A percentile compares a stretch with the other conserved stretches of the same genome.
Evolutionary conservation across 2,888 invertebrate genomes (phyloP).

Genomic region (Lomographa bimaculata): DNA sequence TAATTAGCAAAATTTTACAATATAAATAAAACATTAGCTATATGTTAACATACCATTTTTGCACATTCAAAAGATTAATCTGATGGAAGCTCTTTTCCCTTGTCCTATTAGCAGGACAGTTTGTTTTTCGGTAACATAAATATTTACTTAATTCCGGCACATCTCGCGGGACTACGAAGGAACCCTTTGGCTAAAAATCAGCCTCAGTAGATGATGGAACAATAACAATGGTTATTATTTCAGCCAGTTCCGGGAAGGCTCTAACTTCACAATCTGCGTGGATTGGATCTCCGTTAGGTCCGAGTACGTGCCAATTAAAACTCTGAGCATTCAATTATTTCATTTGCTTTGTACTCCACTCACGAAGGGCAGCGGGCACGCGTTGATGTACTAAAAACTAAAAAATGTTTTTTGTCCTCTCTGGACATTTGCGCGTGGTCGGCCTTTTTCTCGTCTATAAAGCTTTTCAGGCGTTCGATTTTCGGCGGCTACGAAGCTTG

Average conservation of each 20-base stretch:
- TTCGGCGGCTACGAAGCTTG: too few relatives aligned
- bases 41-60: too few relatives aligned
- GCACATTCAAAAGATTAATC: slow-evolving; percentile 5
- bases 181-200: slow-evolving; percentile 17
- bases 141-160: slow-evolving; percentile 11
- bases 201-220: slow-evolving; percentile 14
- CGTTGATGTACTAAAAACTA: too few relatives aligned
- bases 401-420: too few relatives aligned
- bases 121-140: slow-evolving; percentile 10
- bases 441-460: too few relatives aligned
- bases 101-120: slow-evolving; percentile 11
- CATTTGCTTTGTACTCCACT: slow-evolving; percentile 4
- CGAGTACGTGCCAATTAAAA: slow-evolving; percentile 15
- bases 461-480: too few relatives aligned
- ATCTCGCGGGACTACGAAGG: slow-evolving; percentile 3
- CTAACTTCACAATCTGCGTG: background rate
- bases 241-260: slow-evolving; percentile 7
- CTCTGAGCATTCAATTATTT: slow-evolving; percentile 10
- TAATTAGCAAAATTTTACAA: too few relatives aligned
- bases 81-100: background rate
- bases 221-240: slow-evolving; percentile 21
- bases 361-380: background rate
- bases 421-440: too few relatives aligned
- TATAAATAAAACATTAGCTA: too few relatives aligned
- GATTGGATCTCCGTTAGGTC: slow-evolving; percentile 4